These are phyloP conservation scores for Metalampra italica DNA, from an alignment of 2,888 invertebrate species.

Conservation along the genomic window DNA sequence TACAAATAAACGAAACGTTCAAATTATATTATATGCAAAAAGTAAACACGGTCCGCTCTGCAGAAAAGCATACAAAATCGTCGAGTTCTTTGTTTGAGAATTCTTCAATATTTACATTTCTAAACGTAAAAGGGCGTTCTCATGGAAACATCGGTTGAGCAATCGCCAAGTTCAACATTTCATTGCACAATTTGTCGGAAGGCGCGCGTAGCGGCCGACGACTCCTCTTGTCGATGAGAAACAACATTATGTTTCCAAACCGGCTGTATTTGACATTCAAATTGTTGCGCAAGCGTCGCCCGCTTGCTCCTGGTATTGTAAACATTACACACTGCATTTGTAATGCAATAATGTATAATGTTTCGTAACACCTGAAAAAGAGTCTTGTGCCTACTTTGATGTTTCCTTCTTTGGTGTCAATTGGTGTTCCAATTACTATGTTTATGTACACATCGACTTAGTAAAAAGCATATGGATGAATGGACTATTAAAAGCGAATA, in stretches of 20 bases:
- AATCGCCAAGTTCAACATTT: slow-evolving; percentile 50
- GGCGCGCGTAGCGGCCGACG: slow-evolving; percentile 42
- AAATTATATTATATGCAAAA: neutral
- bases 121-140: slow-evolving; percentile 2
- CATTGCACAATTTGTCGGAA: slow-evolving; percentile 59
- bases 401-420: too few species aligned
- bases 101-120: slow-evolving; percentile 1
- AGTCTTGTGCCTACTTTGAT: too few species aligned
- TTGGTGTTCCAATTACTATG: too few species aligned
- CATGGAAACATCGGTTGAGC: slow-evolving; percentile 20
- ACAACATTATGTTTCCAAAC: slow-evolving; percentile 51
- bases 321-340: slow-evolving; percentile 30
- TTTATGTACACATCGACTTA: too few species aligned
- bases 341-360: slow-evolving; percentile 43
- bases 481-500: slow-evolving; percentile 19
- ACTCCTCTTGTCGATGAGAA: slow-evolving; percentile 40
- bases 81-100: slow-evolving; percentile 1
- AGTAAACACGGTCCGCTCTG: neutral
- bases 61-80: neutral
- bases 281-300: slow-evolving; percentile 51
- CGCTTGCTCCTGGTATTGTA: slow-evolving; percentile 12
- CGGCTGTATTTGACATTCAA: slow-evolving; percentile 58
- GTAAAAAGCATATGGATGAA: too few species aligned
- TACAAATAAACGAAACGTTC: neutral
- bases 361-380: too few species aligned